phyloP scores from a whole-genome alignment of 2,797 vertebrate species.

The Serranus cabrilla region DNA sequence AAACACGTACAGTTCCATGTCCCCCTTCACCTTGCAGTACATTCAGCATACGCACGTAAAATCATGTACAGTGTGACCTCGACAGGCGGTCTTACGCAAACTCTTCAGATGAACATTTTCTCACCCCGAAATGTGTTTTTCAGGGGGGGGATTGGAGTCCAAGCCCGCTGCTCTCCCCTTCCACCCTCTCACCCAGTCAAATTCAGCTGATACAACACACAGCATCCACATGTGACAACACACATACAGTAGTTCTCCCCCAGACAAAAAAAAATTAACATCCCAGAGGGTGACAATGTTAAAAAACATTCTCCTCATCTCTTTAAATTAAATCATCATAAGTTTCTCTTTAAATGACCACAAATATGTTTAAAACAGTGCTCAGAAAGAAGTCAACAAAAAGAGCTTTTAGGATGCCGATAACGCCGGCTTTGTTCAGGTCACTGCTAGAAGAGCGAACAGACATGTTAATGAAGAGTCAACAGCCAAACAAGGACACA shows the following conservation, averaged over 20 bases:
- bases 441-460: constrained; percentile 61
- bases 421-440: constrained; percentile 58
- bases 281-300: constrained; percentile 19
- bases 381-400: constrained; percentile 65
- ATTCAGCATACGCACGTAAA: constrained; percentile 55
- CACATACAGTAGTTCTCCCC: constrained; percentile 36
- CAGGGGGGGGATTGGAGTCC: constrained; percentile 22
- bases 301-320: constrained; percentile 29
- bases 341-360: constrained; percentile 53
- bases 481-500: constrained; percentile 55
- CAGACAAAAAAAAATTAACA: background rate
- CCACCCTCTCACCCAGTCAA: constrained; percentile 55
- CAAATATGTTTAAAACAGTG: constrained; percentile 72
- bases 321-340: constrained; percentile 55
- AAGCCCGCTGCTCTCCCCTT: constrained; percentile 53
- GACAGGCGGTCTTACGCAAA: constrained; percentile 57
- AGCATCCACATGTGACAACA: constrained; percentile 50
- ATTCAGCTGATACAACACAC: constrained; percentile 44
- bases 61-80: constrained; percentile 72
- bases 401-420: constrained; percentile 49
- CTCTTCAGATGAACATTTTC: constrained; percentile 38
- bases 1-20: constrained; percentile 41
- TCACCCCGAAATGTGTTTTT: constrained; percentile 5
- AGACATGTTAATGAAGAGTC: constrained; percentile 58
- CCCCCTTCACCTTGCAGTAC: constrained; percentile 48